Percentiles rank a stretch among this genome's conserved stretches.
Conservation (phyloP, 2,113 vertebrate species). For the Myotis yumanensis region DNA sequence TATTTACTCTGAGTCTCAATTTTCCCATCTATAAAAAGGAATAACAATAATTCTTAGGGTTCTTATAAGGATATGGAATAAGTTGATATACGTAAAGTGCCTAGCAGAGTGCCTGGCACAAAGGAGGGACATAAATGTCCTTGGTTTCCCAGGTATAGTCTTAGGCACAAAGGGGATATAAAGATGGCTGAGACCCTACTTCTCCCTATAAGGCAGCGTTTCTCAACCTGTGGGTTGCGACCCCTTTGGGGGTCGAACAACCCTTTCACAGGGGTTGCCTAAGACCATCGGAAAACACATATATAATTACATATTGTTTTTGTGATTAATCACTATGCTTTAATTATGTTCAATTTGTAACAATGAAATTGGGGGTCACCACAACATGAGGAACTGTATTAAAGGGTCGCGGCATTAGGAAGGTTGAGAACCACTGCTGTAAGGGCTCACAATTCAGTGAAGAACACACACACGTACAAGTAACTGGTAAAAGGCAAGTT, state of each 20-base stretch:
- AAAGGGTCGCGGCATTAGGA: no score
- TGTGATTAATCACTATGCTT: no score
- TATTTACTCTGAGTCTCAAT: not conserved
- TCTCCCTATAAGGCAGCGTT: not conserved
- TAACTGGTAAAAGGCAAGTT: constrained; percentile 33
- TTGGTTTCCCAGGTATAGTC: not conserved
- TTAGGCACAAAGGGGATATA: not conserved
- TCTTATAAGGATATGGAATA: not conserved
- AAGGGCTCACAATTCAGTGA: not conserved
- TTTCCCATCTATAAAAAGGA: not conserved
- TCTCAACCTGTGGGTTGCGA: no score
- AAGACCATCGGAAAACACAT: no score
- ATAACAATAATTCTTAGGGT: not conserved
- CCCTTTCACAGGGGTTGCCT: no score
- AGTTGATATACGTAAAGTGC: not conserved
- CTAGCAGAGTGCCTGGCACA: not conserved
- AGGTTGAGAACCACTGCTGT: no score
- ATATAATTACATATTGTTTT: no score
- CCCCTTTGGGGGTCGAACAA: no score
- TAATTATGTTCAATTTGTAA: no score
- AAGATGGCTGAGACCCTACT: not conserved
- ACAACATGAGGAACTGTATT: no score
- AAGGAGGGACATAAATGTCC: not conserved
- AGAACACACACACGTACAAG: not conserved
- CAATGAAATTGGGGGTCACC: no score